phyloP scores from a whole-genome alignment of 2,113 vertebrate species.

The Paramormyrops kingsleyae region DNA sequence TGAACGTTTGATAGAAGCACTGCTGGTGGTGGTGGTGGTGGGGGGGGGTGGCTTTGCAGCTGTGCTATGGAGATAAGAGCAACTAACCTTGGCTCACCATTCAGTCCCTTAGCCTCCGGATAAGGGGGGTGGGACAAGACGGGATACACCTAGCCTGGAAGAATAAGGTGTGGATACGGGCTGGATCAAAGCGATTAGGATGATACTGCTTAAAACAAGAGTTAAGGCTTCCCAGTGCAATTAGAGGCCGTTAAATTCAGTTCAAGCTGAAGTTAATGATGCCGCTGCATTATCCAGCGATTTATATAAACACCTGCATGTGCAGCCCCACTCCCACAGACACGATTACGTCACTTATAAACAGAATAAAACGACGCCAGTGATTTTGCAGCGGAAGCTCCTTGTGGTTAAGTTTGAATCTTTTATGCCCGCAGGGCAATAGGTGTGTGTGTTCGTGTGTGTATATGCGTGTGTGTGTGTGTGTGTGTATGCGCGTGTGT shows the following conservation, averaged over 20 bases:
- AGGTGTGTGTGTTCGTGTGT: not conserved
- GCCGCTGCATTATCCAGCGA: not conserved
- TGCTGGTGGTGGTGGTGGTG: too few species aligned
- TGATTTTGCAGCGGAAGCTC: not conserved
- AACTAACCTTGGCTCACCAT: not conserved
- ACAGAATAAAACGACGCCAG: not conserved
- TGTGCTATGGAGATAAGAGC: constrained; percentile 12
- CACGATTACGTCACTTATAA: not conserved
- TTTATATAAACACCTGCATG: not conserved
- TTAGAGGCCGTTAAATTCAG: not conserved
- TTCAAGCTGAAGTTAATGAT: not conserved
- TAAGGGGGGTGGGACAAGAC: not conserved
- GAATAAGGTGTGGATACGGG: not conserved
- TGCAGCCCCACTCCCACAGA: not conserved
- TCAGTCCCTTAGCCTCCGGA: not conserved
- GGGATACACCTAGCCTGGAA: not conserved
- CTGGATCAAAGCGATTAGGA: not conserved
- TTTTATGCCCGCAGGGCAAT: not conserved
- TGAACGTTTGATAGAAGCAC: not conserved
- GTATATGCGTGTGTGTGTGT: too few species aligned
- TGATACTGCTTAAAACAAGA: not conserved
- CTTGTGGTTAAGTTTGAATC: not conserved
- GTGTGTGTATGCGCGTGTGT: too few species aligned
- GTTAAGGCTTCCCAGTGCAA: not conserved
- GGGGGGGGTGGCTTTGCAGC: not conserved